Conservation (phyloP, 2,888 invertebrate species). For the Nephrotoma flavescens region DNA sequence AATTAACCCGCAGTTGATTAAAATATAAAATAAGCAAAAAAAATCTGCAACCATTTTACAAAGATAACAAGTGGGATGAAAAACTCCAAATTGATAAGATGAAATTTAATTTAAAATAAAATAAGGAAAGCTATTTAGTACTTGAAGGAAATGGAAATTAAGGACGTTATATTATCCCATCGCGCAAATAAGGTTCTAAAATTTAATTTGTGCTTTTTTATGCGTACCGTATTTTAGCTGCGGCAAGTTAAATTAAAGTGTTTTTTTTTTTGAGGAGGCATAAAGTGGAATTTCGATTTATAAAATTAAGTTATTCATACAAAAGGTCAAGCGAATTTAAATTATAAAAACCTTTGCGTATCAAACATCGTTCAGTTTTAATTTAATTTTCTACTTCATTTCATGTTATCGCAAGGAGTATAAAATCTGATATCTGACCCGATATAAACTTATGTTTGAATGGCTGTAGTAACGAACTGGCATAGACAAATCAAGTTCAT, state of each 20-base stretch:
- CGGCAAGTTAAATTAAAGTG: neutral
- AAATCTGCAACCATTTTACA: neutral
- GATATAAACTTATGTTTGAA: no score
- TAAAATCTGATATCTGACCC: no score
- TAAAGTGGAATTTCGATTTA: neutral
- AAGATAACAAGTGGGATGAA: neutral
- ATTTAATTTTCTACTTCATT: neutral
- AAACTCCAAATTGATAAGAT: neutral
- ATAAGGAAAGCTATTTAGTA: neutral
- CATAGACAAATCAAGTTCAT: no score
- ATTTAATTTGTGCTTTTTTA: neutral
- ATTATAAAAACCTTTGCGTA: no score
- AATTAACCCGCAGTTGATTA: neutral
- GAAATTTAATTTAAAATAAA: neutral
- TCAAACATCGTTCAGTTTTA: no score
- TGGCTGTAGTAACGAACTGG: no score
- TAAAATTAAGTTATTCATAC: no score
- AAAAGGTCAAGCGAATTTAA: no score
- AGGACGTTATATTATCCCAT: neutral
- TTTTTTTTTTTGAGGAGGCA: neutral
- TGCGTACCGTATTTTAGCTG: no score
- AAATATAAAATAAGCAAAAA: neutral
- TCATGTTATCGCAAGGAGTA: no score
- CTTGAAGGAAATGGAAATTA: neutral
- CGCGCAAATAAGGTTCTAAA: neutral